phyloP scores from a whole-genome alignment of 2,797 vertebrate species.

The Sebastes steindachneri region DNA sequence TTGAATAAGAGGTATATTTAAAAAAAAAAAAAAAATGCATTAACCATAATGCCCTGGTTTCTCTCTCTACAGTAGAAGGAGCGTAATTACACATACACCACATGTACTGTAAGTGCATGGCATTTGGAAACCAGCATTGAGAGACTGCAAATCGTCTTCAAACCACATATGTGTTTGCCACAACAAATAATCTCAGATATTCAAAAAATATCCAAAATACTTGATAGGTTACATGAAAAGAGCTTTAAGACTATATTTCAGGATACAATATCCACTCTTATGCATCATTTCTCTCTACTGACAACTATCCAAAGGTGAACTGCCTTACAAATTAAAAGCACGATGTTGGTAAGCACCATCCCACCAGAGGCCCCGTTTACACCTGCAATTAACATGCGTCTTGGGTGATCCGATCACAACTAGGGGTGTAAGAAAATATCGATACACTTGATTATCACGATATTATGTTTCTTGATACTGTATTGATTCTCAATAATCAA shows the following conservation, averaged over 20 bases:
- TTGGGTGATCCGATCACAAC: too few relatives aligned
- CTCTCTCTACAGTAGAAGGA: background rate
- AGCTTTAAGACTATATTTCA: background rate
- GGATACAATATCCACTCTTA: background rate
- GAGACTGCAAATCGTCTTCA: background rate
- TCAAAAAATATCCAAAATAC: background rate
- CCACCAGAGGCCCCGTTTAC: background rate
- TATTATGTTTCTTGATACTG: too few relatives aligned
- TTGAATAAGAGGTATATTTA: background rate
- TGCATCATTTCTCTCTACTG: background rate
- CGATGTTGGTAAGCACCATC: background rate
- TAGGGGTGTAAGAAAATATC: too few relatives aligned
- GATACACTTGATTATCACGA: too few relatives aligned
- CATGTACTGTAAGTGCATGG: background rate
- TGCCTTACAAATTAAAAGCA: background rate
- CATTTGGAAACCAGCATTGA: background rate
- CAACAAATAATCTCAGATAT: background rate
- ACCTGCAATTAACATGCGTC: background rate
- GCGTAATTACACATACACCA: background rate
- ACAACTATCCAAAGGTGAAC: background rate
- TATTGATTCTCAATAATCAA: too few relatives aligned
- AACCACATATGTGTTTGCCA: background rate
- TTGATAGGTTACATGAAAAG: background rate
- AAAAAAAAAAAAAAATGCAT: background rate
- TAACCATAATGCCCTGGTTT: background rate